These are phyloP conservation scores for Trachelus stipa DNA, from an alignment of 2,888 invertebrate genomes.

Conservation along the genomic window DNA sequence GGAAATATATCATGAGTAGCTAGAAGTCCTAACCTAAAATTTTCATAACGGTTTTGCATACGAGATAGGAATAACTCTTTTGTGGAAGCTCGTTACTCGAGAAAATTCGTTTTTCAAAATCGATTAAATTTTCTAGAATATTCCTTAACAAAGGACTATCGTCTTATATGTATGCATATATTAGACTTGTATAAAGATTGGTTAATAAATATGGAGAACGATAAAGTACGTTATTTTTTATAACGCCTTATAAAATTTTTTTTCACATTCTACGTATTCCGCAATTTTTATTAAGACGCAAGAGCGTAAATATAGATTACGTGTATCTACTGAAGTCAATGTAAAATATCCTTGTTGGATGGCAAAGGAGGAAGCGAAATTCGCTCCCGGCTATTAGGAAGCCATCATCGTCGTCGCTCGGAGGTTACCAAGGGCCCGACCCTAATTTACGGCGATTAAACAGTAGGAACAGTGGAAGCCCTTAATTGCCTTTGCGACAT, in stretches of 20 bases:
- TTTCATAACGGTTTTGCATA: not conserved
- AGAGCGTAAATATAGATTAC: not conserved
- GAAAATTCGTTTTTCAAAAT: not conserved
- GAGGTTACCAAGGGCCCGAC: not conserved
- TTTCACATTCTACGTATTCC: not conserved
- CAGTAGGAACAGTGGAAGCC: not conserved
- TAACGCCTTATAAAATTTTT: no score
- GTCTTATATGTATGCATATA: no score
- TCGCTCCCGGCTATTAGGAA: not conserved
- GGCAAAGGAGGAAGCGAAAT: not conserved
- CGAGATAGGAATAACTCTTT: not conserved
- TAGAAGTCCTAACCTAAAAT: not conserved
- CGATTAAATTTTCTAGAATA: no score
- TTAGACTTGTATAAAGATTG: conserved; percentile 14
- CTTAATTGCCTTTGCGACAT: not conserved
- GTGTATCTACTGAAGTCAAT: not conserved
- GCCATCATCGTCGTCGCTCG: not conserved
- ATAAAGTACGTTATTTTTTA: conserved; percentile 11
- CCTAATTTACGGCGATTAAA: not conserved
- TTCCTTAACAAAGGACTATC: not conserved
- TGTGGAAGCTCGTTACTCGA: not conserved
- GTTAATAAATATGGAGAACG: conserved; percentile 28
- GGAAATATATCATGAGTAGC: not conserved
- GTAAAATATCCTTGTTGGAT: not conserved
- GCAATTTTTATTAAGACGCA: not conserved